Evolutionary conservation across 2,888 invertebrate species (phyloP).

Genomic region (Argyra leucocephala): DNA sequence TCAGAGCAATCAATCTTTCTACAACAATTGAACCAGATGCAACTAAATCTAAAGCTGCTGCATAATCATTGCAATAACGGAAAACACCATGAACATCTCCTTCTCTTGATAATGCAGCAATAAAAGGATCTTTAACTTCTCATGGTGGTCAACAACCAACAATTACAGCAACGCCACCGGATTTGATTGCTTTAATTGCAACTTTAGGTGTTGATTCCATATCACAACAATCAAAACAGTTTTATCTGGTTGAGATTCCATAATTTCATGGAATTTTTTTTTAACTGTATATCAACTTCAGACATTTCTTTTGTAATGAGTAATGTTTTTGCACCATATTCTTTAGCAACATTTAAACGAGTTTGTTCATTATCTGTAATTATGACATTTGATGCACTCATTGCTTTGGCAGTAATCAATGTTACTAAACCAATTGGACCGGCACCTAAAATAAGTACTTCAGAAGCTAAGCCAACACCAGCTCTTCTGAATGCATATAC

Average conservation of each 20-base stretch:
- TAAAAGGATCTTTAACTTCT: constrained; percentile 71
- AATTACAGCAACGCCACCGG: constrained; percentile 76
- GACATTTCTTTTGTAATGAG: constrained; percentile 48
- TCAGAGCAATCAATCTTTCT: constrained; percentile 73
- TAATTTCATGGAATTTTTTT: constrained; percentile 49
- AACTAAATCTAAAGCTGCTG: constrained; percentile 66
- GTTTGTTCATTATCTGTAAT: constrained; percentile 53
- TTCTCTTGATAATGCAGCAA: constrained; percentile 70
- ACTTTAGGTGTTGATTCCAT: constrained; percentile 66
- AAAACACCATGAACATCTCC: constrained; percentile 90
- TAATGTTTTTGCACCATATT: constrained; percentile 64
- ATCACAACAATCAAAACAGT: constrained; percentile 82
- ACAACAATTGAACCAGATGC: constrained; percentile 67
- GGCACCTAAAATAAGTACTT: constrained; percentile 69
- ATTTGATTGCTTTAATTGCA: constrained; percentile 73
- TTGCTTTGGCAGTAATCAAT: constrained; percentile 68
- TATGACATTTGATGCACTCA: constrained; percentile 70
- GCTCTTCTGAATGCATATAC: constrained; percentile 87
- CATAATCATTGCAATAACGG: constrained; percentile 80
- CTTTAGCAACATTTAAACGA: constrained; percentile 66
- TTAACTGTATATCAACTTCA: constrained; percentile 52
- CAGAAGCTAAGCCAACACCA: constrained; percentile 59
- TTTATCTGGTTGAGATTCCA: constrained; percentile 59
- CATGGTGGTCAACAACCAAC: constrained; percentile 78
- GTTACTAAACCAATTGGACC: constrained; percentile 84